A percentile compares a stretch with the other conserved stretches of the same genome.
Conservation (phyloP, 2,888 invertebrate genomes). For the Hipparchia semele region DNA sequence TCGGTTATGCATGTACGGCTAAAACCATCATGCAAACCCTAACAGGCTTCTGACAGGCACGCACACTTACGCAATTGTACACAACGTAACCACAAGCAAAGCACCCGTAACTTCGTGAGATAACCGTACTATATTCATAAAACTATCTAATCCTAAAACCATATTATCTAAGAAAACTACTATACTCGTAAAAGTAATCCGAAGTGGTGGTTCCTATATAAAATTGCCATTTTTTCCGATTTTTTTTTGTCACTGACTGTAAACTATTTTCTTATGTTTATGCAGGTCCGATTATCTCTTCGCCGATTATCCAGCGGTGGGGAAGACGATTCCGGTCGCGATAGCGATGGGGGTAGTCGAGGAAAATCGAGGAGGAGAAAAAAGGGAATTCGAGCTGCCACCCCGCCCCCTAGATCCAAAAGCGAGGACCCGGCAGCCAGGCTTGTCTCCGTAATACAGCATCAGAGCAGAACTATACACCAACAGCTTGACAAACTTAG, state of each 20-base stretch:
- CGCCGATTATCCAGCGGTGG: constrained; percentile 76
- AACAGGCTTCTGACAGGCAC: too few species aligned
- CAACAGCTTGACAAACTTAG: constrained; percentile 77
- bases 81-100: too few species aligned
- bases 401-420: constrained; percentile 65
- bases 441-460: constrained; percentile 75
- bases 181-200: too few species aligned
- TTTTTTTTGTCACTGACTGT: not conserved
- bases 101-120: too few species aligned
- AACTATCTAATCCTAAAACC: too few species aligned
- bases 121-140: too few species aligned
- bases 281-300: constrained; percentile 73
- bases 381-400: constrained; percentile 57
- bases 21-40: too few species aligned
- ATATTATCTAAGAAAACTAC: too few species aligned
- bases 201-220: too few species aligned
- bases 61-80: too few species aligned
- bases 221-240: too few species aligned
- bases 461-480: constrained; percentile 76
- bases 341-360: constrained; percentile 72
- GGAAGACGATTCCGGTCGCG: constrained; percentile 78
- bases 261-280: not conserved
- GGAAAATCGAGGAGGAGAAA: constrained; percentile 60
- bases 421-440: constrained; percentile 71
- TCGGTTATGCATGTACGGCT: too few species aligned